Percentiles rank a stretch among this genome's conserved stretches.
phyloP scores from a whole-genome alignment of 2,113 vertebrate species.

The Anas platyrhynchos region DNA sequence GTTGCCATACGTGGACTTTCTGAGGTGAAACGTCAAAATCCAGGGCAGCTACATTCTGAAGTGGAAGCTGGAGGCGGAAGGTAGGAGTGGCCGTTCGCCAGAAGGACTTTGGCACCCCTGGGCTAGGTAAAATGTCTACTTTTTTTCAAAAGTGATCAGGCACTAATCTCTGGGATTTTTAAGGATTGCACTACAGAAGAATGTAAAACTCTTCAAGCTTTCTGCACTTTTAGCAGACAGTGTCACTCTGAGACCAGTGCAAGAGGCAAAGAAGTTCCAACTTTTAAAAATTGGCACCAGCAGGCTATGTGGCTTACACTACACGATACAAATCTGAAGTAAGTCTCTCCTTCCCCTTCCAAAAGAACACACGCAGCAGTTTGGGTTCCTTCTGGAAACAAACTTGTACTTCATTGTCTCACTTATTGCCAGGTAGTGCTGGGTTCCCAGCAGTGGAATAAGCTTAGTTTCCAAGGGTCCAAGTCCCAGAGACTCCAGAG shows the following conservation, averaged over 20 bases:
- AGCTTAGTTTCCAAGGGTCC: slow-evolving; percentile 75
- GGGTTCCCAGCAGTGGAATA: slow-evolving; percentile 62
- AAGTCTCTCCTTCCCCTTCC: slow-evolving; percentile 62
- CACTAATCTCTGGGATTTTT: slow-evolving; percentile 80
- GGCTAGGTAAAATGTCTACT: slow-evolving; percentile 72
- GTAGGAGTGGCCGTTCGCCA: slow-evolving; percentile 24
- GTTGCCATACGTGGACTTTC: slow-evolving; percentile 47
- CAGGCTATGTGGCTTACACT: slow-evolving; percentile 55
- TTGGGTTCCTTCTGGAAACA: slow-evolving; percentile 73
- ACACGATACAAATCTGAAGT: slow-evolving; percentile 10
- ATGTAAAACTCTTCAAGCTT: slow-evolving; percentile 70
- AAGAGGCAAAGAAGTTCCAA: slow-evolving; percentile 63
- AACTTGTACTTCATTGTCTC: slow-evolving; percentile 57
- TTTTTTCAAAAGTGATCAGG: slow-evolving; percentile 75
- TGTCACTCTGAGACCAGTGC: slow-evolving; percentile 70
- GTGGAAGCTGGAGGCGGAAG: slow-evolving; percentile 52
- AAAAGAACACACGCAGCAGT: slow-evolving; percentile 55
- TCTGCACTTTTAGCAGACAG: slow-evolving; percentile 74
- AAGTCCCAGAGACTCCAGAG: slow-evolving; percentile 77
- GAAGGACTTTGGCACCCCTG: slow-evolving; percentile 69
- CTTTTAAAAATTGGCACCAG: slow-evolving; percentile 71
- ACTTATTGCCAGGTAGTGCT: slow-evolving; percentile 44
- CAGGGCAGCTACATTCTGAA: slow-evolving; percentile 74
- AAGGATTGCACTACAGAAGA: slow-evolving; percentile 81
- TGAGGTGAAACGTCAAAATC: slow-evolving; percentile 56